phyloP scores from a whole-genome alignment of 2,888 invertebrate species.

The Salticus scenicus region DNA sequence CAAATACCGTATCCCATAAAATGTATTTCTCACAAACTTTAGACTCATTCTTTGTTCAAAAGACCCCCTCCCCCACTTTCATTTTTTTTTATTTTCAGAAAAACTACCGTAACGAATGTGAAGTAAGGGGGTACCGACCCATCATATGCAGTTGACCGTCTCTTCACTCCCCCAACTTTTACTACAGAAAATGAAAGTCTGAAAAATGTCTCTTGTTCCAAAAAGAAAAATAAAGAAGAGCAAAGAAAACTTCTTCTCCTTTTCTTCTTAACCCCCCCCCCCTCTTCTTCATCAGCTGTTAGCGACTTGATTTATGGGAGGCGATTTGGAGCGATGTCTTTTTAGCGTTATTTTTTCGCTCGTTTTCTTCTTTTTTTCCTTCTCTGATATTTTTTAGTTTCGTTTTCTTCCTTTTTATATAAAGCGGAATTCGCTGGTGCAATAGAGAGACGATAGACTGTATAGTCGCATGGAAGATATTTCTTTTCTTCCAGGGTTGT shows the following conservation, averaged over 20 bases:
- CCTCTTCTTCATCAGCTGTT: constrained; percentile 63
- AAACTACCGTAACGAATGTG: constrained; percentile 54
- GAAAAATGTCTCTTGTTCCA: constrained; percentile 68
- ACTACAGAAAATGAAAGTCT: constrained; percentile 63
- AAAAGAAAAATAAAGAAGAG: constrained; percentile 46
- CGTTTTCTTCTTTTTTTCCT: constrained; percentile 38
- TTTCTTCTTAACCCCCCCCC: not conserved
- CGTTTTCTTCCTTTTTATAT: no score
- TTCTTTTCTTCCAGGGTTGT: constrained; percentile 17
- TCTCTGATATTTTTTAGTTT: no score
- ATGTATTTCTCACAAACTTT: constrained; percentile 14
- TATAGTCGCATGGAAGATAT: constrained; percentile 39
- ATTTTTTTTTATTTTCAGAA: not conserved
- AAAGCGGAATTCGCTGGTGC: constrained; percentile 59
- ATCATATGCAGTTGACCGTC: constrained; percentile 63
- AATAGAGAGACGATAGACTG: constrained; percentile 47
- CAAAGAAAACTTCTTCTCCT: constrained; percentile 9
- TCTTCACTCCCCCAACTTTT: constrained; percentile 1
- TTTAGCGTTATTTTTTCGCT: constrained; percentile 46
- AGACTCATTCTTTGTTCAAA: not conserved
- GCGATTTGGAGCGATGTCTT: constrained; percentile 66
- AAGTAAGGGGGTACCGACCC: constrained; percentile 40
- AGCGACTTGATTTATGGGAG: constrained; percentile 68
- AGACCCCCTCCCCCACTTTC: not conserved
- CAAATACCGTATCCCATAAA: constrained; percentile 4